Base-by-base conservation (phyloP, 2,888 invertebrate species). In the Microctonus brassicae region DNA sequence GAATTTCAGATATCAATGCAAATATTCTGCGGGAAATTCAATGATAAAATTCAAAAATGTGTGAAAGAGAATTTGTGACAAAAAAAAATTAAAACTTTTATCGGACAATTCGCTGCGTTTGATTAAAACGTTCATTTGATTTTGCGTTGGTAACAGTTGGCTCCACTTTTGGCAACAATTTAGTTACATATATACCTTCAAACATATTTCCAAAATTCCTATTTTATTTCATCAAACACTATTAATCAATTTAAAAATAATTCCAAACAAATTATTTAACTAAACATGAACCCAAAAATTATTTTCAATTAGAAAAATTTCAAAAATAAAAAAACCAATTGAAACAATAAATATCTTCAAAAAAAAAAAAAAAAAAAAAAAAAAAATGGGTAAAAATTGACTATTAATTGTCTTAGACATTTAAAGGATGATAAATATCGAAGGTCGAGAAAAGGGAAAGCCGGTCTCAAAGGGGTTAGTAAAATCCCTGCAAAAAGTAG, bases 361-460 rank as follows among this genome's bases (percentile, higher is more conserved):
- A 36, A 36, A 55, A 29, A 39, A 6, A 34, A 20, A 29, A 11
- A 55, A 58, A 9, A 22, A 22, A 29, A 29, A 42, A 29, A 36
- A 36, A 34, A 65, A 34, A 36, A 26, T 53, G 24, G 33, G 34
- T 29, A n/a, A 57, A 55, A 24, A 76, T 76, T 76, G 76, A 75
- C 76, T 79, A 82, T 83, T 82, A 84, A 85, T 83, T 81, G 82
- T 81, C 83, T 84, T 80, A 84, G 82, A 85, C 83, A 79, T 80
- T 82, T 81, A 82, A 82, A 77, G 80, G 81, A 79, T 81, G 82
- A 70, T 83, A 84, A 84, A 84, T 81, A 84, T 77, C 74, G 76
- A 76, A 82, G 81, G 81, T 80, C 79, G 80, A 79, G 84, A 84
- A 85, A 77, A 85, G 84, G 80, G 84, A 84, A 84, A 85, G 85